Evolutionary conservation across 2,888 invertebrate species (phyloP).

Genomic region (Epistrophe eligans): DNA sequence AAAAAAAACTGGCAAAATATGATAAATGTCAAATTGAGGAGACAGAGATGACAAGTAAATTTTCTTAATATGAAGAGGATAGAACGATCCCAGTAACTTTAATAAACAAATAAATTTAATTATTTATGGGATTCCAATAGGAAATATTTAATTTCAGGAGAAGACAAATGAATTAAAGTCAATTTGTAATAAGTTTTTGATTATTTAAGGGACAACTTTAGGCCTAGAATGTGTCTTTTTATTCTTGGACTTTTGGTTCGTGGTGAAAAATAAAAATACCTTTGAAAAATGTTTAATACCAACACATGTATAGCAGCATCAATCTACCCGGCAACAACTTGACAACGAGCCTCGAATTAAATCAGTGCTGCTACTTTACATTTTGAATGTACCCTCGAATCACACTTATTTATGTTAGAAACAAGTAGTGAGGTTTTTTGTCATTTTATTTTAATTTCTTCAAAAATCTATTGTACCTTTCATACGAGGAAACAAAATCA

Average conservation of each 20-base stretch:
- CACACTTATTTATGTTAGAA: no score
- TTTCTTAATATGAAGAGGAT: conserved; percentile 13
- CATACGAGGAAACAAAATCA: no score
- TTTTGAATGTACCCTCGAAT: no score
- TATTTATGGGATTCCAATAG: not conserved
- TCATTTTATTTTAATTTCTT: no score
- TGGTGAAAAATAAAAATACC: not conserved
- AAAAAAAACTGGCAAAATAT: conserved; percentile 60
- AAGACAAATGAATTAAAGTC: not conserved
- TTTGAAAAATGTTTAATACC: not conserved
- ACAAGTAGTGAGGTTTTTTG: no score
- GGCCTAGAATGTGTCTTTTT: not conserved
- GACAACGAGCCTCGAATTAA: conserved; percentile 8
- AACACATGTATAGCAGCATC: not conserved
- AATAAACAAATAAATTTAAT: conserved; percentile 26
- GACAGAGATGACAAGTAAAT: conserved; percentile 24
- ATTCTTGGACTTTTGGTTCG: not conserved
- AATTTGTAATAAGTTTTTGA: not conserved
- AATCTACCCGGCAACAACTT: conserved; percentile 16
- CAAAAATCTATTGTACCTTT: no score
- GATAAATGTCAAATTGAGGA: conserved; percentile 54
- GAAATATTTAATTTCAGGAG: not conserved
- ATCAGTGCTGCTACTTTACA: not conserved
- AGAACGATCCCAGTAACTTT: not conserved
- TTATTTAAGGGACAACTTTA: not conserved